These are phyloP conservation scores for Lemur catta DNA, from an alignment of 2,797 vertebrate species.

Conservation along the genomic window DNA sequence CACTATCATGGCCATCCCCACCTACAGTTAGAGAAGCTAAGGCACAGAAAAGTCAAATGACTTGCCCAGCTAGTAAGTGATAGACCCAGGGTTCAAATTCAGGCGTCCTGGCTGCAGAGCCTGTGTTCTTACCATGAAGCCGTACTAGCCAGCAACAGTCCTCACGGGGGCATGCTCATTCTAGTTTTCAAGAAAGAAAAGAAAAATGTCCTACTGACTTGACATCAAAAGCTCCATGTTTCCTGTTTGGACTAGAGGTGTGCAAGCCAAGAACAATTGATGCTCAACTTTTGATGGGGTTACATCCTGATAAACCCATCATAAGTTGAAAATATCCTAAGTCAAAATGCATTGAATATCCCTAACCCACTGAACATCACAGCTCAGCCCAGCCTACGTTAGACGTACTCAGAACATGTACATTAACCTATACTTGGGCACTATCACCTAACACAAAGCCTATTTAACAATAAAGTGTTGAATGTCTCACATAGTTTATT, in stretches of 20 bases:
- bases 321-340: neutral
- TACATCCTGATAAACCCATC: fast-evolving
- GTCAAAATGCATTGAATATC: neutral
- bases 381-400: neutral
- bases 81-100: neutral
- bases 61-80: neutral
- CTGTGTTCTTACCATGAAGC: neutral
- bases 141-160: no score
- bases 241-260: neutral
- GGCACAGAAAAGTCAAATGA: neutral
- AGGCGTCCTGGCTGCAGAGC: neutral
- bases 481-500: neutral
- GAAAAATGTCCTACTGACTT: neutral
- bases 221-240: neutral
- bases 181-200: neutral
- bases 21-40: neutral
- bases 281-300: neutral
- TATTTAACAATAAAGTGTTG: neutral
- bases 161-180: fast-evolving
- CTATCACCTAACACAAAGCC: neutral
- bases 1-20: fast-evolving
- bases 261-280: neutral
- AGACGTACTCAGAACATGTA: neutral
- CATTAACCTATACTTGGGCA: neutral
- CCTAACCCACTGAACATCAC: neutral